Conservation (phyloP, 2,113 vertebrate genomes). For the Sigmodon hispidus region DNA sequence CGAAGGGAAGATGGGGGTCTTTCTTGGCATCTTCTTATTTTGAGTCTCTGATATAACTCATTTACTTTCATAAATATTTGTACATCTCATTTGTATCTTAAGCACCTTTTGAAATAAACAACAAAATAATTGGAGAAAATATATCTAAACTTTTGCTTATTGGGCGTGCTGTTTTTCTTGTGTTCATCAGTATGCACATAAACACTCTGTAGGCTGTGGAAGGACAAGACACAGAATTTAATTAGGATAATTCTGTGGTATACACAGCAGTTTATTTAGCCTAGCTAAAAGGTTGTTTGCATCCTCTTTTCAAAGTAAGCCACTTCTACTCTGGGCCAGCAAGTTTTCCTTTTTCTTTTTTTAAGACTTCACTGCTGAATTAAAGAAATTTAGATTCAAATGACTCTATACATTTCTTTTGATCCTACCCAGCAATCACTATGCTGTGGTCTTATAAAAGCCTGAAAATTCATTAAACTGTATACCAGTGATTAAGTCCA, state of each 20-base stretch:
- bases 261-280: not conserved
- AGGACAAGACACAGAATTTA: not conserved
- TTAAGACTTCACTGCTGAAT: not conserved
- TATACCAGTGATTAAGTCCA: conserved; percentile 26
- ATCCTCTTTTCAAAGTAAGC: not conserved
- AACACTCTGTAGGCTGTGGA: conserved; percentile 59
- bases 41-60: conserved; percentile 77
- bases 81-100: conserved; percentile 77
- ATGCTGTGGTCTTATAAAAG: not conserved
- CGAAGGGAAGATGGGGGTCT: conserved; percentile 17
- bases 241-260: not conserved
- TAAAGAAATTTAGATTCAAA: not conserved
- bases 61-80: conserved; percentile 72
- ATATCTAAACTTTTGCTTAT: conserved; percentile 64
- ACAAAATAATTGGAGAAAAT: conserved; percentile 75
- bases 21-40: conserved; percentile 70
- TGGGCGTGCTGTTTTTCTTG: conserved; percentile 74
- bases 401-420: not conserved
- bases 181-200: conserved; percentile 69
- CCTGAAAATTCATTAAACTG: conserved; percentile 19
- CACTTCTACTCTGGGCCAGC: not conserved
- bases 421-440: not conserved
- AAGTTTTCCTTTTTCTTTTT: not conserved
- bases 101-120: conserved; percentile 79
- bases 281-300: conserved; percentile 1